Base-by-base conservation (phyloP, 2,113 vertebrate genomes). In the Zootoca vivipara region DNA sequence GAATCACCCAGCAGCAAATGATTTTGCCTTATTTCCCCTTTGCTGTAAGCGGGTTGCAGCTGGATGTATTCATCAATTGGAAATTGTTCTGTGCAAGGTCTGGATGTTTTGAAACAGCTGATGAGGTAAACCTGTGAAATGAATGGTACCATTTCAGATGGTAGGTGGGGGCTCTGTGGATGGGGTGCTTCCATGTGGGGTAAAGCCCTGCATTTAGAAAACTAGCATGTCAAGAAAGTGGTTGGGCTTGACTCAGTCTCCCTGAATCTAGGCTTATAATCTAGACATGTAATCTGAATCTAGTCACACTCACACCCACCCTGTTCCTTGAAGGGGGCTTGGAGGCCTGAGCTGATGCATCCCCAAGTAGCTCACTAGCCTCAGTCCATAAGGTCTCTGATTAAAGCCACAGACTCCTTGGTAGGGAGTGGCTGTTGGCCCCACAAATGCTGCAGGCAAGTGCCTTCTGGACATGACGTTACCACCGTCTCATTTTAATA, bases 21-120 rank as follows among this genome's bases (percentile, higher is more conserved):
- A 77, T 88, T 79, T 82, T 77, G 80, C 40, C 40, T 56, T 52
- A 75, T 88, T 88, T 88, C 72, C 73, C 9, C 72, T 83, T 83
- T 22, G 12, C 72, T 65, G 58, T 38, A 88, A 77, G 83, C 80
- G 77, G 62, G 72, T 77, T 33, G 22, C 40, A 78, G 22, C 15
- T 2, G 65, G 58, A 65, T 73, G 52, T 69, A 65, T 77, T 65
- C 24, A 69, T 88, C 38, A 67, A 42, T 18, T 38, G 7, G n/a
- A 77, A 88, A 88, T 75, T 46, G 70, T 75, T 74, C 70, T 46
- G 46, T 22, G 42, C 56, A 82, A 79, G 42, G 30, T 10, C 42
- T 70, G 22, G 46, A 35, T 52, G 18, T 40, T 72, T 40, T 18
- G 12, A 62, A 62, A 16, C 20, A 73, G 7, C 38, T 12, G 35